These are phyloP conservation scores for Poeciliopsis paucimaculata DNA, from an alignment of 2,797 vertebrate species.

Conservation along the genomic window DNA sequence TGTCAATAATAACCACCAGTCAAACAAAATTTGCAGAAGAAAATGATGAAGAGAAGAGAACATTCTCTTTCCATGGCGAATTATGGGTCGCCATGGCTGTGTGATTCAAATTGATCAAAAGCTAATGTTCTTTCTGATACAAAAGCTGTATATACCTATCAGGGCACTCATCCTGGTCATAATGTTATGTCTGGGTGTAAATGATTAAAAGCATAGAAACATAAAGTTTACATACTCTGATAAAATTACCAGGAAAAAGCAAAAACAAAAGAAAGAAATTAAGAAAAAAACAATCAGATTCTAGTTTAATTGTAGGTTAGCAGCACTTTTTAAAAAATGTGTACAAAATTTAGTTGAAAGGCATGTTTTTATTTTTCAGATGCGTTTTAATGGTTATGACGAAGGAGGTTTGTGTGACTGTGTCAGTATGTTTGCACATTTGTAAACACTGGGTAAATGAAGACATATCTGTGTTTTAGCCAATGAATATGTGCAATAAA, in stretches of 20 bases:
- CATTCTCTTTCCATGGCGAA: too few species aligned
- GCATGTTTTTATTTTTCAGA: slow-evolving; percentile 50
- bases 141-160: background rate
- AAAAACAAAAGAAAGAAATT: slow-evolving; percentile 23
- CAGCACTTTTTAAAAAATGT: slow-evolving; percentile 46
- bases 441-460: slow-evolving; percentile 23
- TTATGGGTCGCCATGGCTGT: background rate
- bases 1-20: background rate
- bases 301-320: slow-evolving; percentile 38
- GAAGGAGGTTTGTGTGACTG: slow-evolving; percentile 31
- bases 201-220: slow-evolving; percentile 60
- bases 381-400: slow-evolving; percentile 6
- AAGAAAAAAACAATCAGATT: slow-evolving; percentile 21
- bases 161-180: background rate
- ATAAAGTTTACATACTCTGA: slow-evolving; percentile 72
- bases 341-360: slow-evolving; percentile 42
- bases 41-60: background rate
- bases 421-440: slow-evolving; percentile 33
- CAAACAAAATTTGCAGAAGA: background rate
- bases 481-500: slow-evolving; percentile 65
- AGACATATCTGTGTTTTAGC: slow-evolving; percentile 31
- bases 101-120: background rate
- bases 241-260: slow-evolving; percentile 46
- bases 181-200: slow-evolving; percentile 6
- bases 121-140: background rate